Evolutionary conservation across 2,113 vertebrate genomes (phyloP), one percentile per base, ranked within the genome.

Genomic region (Amblyopsis rosae): DNA sequence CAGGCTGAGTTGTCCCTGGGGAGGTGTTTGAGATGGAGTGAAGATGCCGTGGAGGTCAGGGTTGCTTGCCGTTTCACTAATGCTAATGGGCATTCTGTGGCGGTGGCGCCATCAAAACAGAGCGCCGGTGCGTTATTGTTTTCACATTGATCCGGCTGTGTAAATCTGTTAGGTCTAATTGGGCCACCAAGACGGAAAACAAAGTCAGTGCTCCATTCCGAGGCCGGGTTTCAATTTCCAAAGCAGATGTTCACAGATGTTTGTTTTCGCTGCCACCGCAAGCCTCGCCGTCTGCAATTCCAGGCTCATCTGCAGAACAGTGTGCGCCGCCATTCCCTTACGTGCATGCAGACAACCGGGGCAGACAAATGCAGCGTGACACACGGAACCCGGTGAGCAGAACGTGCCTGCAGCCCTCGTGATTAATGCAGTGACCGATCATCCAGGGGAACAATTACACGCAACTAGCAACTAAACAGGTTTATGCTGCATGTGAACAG

Each of bases 1-100:
- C 95, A 96, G 94, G 93, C 91, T 84, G 89, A 90, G 86, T 81
- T 83, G 64, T 82, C 89, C 80, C 81, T 6, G 15, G 87, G 81
- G 87, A 89, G 59, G 70, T 59, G 51, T 53, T 63, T 3, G 65
- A 82, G 80, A 82, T 81, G 72, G 79, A 77, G 76, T 69, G 72
- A 77, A 84, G 81, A 88, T 79, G 81, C 72, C 75, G 78, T 57
- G 62, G 75, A 83, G 86, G 83, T 89, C 89, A 82, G 84, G 72
- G 75, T 67, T 41, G 60, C 73, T 80, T 53, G 65, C 75, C 77
- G 68, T 76, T 76, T 86, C 78, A 80, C 78, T 82, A 82, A 79
- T 76, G 78, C 81, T 88, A 79, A 86, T 82, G 79, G 73, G 61
- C 70, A 79, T 65, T 73, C 67, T 71, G 78, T 63, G 74, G 68